Evolutionary conservation across 2,797 vertebrate species (phyloP), one percentile per base, ranked within the genome.

Genomic region (Etheostoma nigrum): DNA sequence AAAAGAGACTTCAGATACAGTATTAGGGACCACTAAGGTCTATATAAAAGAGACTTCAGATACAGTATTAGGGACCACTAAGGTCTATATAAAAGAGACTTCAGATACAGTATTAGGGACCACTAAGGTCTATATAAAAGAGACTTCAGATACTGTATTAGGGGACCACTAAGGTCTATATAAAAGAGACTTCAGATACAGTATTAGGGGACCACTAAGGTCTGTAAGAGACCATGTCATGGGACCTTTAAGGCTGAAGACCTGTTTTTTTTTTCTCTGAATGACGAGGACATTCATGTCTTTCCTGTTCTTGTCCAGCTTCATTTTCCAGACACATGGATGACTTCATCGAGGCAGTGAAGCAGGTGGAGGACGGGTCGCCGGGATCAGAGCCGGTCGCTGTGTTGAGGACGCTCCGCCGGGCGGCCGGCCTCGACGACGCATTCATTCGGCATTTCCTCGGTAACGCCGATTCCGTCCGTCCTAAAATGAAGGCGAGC

Each of bases 321-420:
- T 83, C 62, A 7, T 61, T 81, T 45, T 88, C 91, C 0, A 65
- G 74, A 52, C 90, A 85, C 79, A 95, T 97, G 92, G 74, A 94
- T 30, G 90, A 94, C 0, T 88, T 98, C 81, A 91, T 96, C 55
- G 63, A 47, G 45, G 91, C 79, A 0, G 79, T 96, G 75, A 88
- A 91, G 52, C 86, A 90, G 52, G 75, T 96, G 0, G 95, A 97
- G 44, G 76, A 76, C 2, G 67, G 75, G 23, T 74, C 78, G 44
- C 58, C 10, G 1, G 75, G 3, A 2, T 40, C 71, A 10, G 59
- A 6, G 10, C 88, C 86, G 0, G 14, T 74, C 0, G 72, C 67
- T 1, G 75, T 94, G 27, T 3, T 89, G 1, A 89, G 23, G 10
- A 78, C 77, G 81, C 86, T 95, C 1, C 89, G 92, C 48, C 52